These are phyloP conservation scores for Psococerastis gibbosa DNA, from an alignment of 2,888 invertebrate genomes.

Conservation along the genomic window DNA sequence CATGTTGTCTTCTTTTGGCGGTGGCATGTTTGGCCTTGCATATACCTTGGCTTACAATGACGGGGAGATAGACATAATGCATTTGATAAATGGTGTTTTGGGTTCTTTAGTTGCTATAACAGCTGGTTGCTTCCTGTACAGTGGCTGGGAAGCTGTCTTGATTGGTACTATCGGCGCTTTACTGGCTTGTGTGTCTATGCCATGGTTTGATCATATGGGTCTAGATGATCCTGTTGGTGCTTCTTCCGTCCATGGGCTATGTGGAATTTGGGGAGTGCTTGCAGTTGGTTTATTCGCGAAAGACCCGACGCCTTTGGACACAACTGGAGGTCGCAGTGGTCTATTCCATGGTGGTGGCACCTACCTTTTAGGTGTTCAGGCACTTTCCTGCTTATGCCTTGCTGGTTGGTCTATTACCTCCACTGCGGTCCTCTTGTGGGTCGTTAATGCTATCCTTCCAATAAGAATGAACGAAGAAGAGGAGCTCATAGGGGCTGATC, in stretches of 20 bases:
- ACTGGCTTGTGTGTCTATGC: slow-evolving; percentile 48
- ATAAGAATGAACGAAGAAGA: slow-evolving; percentile 74
- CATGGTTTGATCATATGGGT: slow-evolving; percentile 53
- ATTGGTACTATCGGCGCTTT: slow-evolving; percentile 64
- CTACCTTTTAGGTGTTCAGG: slow-evolving; percentile 70
- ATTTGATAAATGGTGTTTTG: slow-evolving; percentile 72
- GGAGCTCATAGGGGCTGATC: slow-evolving; percentile 74
- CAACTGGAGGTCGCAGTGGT: slow-evolving; percentile 38
- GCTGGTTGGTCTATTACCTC: slow-evolving; percentile 51
- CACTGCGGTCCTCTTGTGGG: slow-evolving; percentile 54
- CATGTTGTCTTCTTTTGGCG: slow-evolving; percentile 79
- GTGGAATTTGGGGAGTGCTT: slow-evolving; percentile 47
- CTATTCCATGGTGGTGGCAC: slow-evolving; percentile 46
- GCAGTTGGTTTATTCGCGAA: slow-evolving; percentile 82
- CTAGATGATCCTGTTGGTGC: slow-evolving; percentile 89
- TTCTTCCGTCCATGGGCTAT: slow-evolving; percentile 56
- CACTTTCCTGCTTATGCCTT: slow-evolving; percentile 50
- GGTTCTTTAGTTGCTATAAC: slow-evolving; percentile 78
- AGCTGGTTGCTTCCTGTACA: slow-evolving; percentile 73
- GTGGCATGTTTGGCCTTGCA: slow-evolving; percentile 49
- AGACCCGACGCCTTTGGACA: slow-evolving; percentile 58
- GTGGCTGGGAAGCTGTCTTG: slow-evolving; percentile 68
- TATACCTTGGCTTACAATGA: slow-evolving; percentile 46
- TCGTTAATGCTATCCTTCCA: slow-evolving; percentile 53
- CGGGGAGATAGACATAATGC: slow-evolving; percentile 60